These are phyloP conservation scores for Microctenopoma steveboyesi DNA, from an alignment of 2,797 vertebrate species.

Conservation along the genomic window DNA sequence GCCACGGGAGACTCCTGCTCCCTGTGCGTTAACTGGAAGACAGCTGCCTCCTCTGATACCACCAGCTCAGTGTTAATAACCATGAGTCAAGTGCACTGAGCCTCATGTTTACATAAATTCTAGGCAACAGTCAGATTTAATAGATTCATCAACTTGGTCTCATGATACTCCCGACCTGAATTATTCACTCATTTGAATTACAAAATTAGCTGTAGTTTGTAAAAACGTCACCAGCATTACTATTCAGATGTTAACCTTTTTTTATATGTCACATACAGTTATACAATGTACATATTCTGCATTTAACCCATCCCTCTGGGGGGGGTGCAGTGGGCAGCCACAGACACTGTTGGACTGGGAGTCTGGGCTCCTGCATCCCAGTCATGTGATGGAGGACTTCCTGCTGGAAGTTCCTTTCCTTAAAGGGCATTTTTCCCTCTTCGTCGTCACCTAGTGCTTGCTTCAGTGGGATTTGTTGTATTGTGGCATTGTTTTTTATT, in stretches of 20 bases:
- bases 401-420: too few relatives aligned
- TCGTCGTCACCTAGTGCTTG: too few relatives aligned
- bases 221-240: neutral
- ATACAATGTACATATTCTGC: too few relatives aligned
- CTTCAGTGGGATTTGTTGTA: too few relatives aligned
- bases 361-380: too few relatives aligned
- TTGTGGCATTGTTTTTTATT: too few relatives aligned
- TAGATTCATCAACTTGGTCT: slow-evolving; percentile 38
- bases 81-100: slow-evolving; percentile 34
- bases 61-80: slow-evolving; percentile 42
- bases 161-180: neutral
- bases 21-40: slow-evolving; percentile 40
- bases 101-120: slow-evolving; percentile 56
- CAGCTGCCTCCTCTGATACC: slow-evolving; percentile 39
- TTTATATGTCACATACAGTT: too few relatives aligned
- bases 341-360: too few relatives aligned
- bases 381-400: too few relatives aligned
- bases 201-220: slow-evolving; percentile 13
- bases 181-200: slow-evolving; percentile 36
- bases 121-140: slow-evolving; percentile 38
- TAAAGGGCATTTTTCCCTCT: too few relatives aligned
- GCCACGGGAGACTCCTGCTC: slow-evolving; percentile 42
- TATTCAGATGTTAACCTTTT: neutral
- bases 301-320: too few relatives aligned
- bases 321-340: too few relatives aligned